Evolutionary conservation across 2,113 vertebrate genomes (phyloP).

Genomic region (Vireo altiloquus): DNA sequence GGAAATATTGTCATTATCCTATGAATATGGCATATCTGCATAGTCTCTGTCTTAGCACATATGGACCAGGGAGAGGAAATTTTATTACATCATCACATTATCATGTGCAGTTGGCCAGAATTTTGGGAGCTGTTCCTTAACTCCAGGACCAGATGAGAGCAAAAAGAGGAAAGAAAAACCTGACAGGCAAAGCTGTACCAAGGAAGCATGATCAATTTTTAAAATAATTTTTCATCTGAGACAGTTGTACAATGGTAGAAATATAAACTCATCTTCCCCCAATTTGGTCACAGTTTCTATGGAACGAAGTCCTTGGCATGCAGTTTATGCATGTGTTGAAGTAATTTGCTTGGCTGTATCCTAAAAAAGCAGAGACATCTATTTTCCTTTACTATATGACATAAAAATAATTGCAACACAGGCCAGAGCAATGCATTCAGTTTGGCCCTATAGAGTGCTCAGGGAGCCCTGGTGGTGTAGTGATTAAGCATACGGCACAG

Average conservation of each 20-base stretch:
- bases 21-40: neutral
- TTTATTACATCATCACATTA: conserved; percentile 1
- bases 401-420: neutral
- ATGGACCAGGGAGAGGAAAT: neutral
- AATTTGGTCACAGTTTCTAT: neutral
- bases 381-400: neutral
- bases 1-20: conserved; percentile 25
- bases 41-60: conserved; percentile 24
- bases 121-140: neutral
- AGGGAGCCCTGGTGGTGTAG: too few species aligned
- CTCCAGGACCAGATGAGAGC: neutral
- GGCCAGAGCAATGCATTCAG: neutral
- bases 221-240: neutral
- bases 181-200: neutral
- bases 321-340: neutral
- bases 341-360: neutral
- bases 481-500: too few species aligned
- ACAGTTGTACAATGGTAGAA: neutral
- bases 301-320: accelerated
- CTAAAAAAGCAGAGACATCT: neutral
- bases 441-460: too few species aligned
- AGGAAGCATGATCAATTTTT: neutral
- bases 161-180: neutral
- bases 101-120: conserved; percentile 5
- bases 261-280: neutral